These are phyloP conservation scores for Apostichopus leukothele DNA, from an alignment of 53 echinoderm and acorn worm genomes.

Conservation along the genomic window DNA sequence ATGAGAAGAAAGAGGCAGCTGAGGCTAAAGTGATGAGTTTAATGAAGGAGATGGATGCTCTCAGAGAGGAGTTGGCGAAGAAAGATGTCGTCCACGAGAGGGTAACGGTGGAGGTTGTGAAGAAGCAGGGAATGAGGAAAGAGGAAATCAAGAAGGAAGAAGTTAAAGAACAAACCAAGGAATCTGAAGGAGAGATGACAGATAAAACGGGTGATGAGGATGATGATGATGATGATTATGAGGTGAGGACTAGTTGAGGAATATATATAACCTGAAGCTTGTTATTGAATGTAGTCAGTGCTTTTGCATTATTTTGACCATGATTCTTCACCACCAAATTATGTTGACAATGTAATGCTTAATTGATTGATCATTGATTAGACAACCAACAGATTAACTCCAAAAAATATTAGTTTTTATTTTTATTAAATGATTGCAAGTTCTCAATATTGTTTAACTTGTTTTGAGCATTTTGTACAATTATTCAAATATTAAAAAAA, in stretches of 20 bases:
- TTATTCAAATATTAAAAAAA: no score
- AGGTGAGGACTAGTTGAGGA: not conserved
- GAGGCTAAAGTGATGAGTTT: slow-evolving; percentile 13
- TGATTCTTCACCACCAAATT: no score
- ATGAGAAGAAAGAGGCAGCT: slow-evolving; percentile 19
- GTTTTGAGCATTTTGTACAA: no score
- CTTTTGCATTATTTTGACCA: no score
- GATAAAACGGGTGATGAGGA: not conserved
- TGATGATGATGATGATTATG: not conserved
- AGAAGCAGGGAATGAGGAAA: not conserved
- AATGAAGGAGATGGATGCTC: slow-evolving; percentile 17
- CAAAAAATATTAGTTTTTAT: no score
- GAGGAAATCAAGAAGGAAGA: not conserved
- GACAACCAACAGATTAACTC: no score
- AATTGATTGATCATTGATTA: no score
- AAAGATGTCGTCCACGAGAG: not conserved
- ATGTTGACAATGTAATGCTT: no score
- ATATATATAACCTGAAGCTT: no score
- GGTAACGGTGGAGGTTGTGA: not conserved
- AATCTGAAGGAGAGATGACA: not conserved
- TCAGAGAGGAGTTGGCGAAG: not conserved
- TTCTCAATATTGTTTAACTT: no score
- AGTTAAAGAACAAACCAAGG: not conserved
- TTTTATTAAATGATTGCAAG: no score
- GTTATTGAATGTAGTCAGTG: no score